A percentile compares a stretch with the other conserved stretches of the same genome.
Conservation (phyloP, 2,888 invertebrate genomes). For the Nysson spinosus region DNA sequence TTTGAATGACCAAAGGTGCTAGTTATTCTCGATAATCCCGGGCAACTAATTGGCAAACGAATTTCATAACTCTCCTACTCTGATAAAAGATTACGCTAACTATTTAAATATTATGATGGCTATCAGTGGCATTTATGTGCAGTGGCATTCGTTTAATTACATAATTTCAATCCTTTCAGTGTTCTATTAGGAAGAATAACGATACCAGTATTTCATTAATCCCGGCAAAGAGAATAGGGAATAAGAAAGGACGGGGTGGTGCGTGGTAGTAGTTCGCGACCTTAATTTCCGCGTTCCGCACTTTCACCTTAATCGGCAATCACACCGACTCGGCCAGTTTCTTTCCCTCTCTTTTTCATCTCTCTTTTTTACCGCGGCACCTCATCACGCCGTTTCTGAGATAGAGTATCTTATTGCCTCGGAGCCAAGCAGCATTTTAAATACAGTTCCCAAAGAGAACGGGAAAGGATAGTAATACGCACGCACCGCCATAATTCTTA, state of each 20-base stretch:
- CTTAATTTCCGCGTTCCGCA: constrained; percentile 53
- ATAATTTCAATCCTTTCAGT: background rate
- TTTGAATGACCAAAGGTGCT: too few species aligned
- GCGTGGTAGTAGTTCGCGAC: constrained; percentile 38
- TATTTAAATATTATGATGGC: too few species aligned
- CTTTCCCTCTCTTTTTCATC: constrained; percentile 16
- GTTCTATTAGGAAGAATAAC: background rate
- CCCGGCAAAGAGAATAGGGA: constrained; percentile 22
- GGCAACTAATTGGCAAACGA: too few species aligned
- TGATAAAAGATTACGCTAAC: too few species aligned
- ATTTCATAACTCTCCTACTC: too few species aligned
- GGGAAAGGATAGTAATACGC: constrained; percentile 50
- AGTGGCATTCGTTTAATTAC: background rate
- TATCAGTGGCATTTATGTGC: too few species aligned
- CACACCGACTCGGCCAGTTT: constrained; percentile 8
- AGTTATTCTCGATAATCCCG: too few species aligned
- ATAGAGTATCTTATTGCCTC: constrained; percentile 54
- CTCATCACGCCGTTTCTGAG: too few species aligned
- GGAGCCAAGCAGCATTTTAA: constrained; percentile 20
- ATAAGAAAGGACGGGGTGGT: constrained; percentile 14
- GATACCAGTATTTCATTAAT: constrained; percentile 24
- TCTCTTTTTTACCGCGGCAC: constrained; percentile 25
- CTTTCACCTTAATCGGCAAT: constrained; percentile 32
- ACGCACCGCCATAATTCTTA: constrained; percentile 53
- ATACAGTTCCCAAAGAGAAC: constrained; percentile 46